Conservation (phyloP, 2,113 vertebrate genomes). For the Mastomys coucha region DNA sequence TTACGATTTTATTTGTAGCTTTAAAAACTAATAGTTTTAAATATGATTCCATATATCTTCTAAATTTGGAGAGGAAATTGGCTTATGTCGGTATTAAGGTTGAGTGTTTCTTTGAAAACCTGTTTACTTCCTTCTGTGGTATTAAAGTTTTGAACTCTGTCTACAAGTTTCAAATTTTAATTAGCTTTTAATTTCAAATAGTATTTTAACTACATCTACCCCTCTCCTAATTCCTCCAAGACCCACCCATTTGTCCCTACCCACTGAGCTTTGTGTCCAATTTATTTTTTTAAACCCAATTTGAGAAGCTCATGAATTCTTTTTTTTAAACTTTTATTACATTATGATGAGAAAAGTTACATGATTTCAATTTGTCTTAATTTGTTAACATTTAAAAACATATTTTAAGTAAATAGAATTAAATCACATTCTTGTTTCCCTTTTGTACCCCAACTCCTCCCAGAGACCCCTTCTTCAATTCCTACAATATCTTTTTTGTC, state of each 20-base stretch:
- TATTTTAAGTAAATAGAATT: too few relatives aligned
- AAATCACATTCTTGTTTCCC: too few relatives aligned
- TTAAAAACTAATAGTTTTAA: slow-evolving; percentile 39
- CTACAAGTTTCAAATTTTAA: neutral
- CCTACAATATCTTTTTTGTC: too few relatives aligned
- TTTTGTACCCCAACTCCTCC: too few relatives aligned
- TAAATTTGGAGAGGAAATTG: slow-evolving; percentile 24
- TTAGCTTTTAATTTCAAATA: neutral
- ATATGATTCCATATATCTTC: neutral
- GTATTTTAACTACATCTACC: neutral
- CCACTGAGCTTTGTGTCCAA: neutral
- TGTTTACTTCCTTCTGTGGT: neutral
- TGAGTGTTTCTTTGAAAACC: neutral
- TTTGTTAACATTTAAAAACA: too few relatives aligned
- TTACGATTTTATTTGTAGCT: slow-evolving; percentile 44
- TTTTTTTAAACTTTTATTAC: too few relatives aligned
- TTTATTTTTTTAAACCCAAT: neutral
- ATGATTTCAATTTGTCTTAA: too few relatives aligned
- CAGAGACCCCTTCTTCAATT: too few relatives aligned
- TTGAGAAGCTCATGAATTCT: neutral
- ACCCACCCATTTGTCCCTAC: neutral
- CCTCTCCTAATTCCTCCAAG: neutral
- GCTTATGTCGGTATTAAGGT: neutral
- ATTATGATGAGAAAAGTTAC: too few relatives aligned
- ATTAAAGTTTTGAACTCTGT: neutral